These are phyloP conservation scores for Hapalemur alaotrensis DNA, from an alignment of 2,797 vertebrate genomes.

Conservation along the genomic window DNA sequence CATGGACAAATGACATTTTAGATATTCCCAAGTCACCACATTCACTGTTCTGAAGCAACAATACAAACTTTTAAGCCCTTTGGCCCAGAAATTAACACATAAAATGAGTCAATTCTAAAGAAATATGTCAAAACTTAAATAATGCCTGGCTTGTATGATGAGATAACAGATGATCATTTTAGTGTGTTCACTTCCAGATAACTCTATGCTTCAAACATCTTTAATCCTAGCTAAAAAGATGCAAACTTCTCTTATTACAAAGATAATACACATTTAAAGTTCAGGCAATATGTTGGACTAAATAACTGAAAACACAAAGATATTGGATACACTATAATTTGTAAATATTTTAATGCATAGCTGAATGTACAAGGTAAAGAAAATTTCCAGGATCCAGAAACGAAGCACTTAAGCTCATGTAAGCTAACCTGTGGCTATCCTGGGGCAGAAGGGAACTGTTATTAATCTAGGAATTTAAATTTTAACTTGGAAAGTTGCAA, in stretches of 20 bases:
- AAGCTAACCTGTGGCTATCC: background rate
- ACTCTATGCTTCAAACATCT: background rate
- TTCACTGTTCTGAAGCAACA: background rate
- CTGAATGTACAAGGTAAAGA: background rate
- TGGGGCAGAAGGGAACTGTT: background rate
- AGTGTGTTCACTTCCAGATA: background rate
- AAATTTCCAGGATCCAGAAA: background rate
- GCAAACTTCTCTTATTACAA: background rate
- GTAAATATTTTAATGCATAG: background rate
- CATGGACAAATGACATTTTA: background rate
- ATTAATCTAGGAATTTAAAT: background rate
- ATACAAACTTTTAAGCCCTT: background rate
- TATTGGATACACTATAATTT: background rate
- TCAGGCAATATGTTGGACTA: background rate
- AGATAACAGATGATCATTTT: background rate
- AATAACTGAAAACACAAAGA: background rate
- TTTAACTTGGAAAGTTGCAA: background rate
- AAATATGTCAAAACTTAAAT: background rate
- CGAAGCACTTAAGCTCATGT: background rate
- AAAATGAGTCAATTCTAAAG: conserved; percentile 18
- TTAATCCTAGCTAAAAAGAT: conserved; percentile 2
- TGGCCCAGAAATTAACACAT: background rate
- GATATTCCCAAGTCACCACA: conserved; percentile 1
- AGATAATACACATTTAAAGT: background rate
- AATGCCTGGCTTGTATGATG: background rate